Evolutionary conservation across 2,113 vertebrate species (phyloP), one percentile per base, ranked within the genome.

Genomic region (Pollimyrus isidori): DNA sequence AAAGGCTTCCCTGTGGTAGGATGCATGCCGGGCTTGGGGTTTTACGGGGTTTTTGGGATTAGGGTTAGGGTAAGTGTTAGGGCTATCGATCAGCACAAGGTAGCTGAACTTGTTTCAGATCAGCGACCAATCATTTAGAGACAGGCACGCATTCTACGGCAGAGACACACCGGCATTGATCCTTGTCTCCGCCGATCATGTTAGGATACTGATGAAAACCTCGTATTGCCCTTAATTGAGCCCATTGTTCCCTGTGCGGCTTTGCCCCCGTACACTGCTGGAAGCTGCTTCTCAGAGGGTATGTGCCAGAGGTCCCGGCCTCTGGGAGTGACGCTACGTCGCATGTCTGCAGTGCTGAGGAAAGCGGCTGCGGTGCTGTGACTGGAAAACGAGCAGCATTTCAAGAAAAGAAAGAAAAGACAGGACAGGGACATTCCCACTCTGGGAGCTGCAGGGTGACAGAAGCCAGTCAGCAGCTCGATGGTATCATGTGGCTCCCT

Each of bases 281-380:
- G 26, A 69, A 69, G n/a, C 26, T 11, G n/a, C 62, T 30, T 69
- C 10, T 11, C 13, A 26, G 13, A 30, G 11, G 62, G 62, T 30
- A 69, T 3, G 26, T 13, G 62, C 62, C n/a, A 13, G n/a, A 26
- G 62, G n/a, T 65, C 11, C n/a, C 3, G n/a, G n/a, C n/a, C 10
- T 30, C 82, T 91, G 91, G 53, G 90, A 91, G 88, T 89, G 89
- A 88, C 52, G 87, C 90, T 39, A 10, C 52, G 7, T 11, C 0
- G 89, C 89, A 91, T 91, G 83, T 89, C 90, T 23, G 5, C 46
- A 88, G 87, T 93, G 92, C 91, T 92, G 94, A 91, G 89, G 91
- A 90, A 87, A 92, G 90, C 87, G 90, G 89, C 88, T 42, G 85
- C 65, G 39, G n/a, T 86, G 89, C 56, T 49, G 91, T 89, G 89